Conservation (phyloP, 2,888 invertebrate species). For the Pardosa pseudoannulata region DNA sequence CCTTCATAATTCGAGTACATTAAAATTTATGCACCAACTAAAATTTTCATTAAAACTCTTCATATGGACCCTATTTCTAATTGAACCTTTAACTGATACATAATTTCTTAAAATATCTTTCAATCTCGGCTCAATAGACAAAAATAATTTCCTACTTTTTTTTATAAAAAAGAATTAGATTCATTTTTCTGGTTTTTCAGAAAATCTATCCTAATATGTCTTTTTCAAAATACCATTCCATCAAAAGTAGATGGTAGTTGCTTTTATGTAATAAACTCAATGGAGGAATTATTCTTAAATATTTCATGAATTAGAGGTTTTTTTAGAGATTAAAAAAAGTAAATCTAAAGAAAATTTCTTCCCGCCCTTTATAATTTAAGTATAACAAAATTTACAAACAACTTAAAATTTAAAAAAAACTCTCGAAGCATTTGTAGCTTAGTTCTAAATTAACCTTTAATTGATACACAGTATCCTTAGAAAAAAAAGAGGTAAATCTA, state of each 20-base stretch:
- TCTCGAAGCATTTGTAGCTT: too few relatives aligned
- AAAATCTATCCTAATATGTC: too few relatives aligned
- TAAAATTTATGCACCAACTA: not conserved
- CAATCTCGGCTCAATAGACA: slow-evolving; percentile 27
- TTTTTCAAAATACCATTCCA: too few relatives aligned
- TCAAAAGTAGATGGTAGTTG: too few relatives aligned
- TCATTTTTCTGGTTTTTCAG: too few relatives aligned
- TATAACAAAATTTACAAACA: not conserved
- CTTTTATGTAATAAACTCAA: not conserved
- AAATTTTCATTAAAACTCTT: not conserved
- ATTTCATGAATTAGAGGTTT: not conserved
- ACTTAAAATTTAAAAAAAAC: too few relatives aligned
- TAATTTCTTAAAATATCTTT: slow-evolving; percentile 41
- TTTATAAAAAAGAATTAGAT: too few relatives aligned
- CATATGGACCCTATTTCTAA: slow-evolving; percentile 29
- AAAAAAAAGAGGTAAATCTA: too few relatives aligned
- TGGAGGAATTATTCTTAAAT: not conserved
- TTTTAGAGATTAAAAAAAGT: not conserved
- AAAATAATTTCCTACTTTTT: too few relatives aligned
- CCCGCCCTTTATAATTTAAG: not conserved
- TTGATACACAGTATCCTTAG: too few relatives aligned
- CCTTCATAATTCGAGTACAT: not conserved
- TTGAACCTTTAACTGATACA: slow-evolving; percentile 66
- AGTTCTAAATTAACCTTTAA: too few relatives aligned
- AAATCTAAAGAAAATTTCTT: not conserved